A percentile compares a stretch with the other conserved stretches of the same genome.
Conservation (phyloP, 2,113 vertebrate species). For the Fukomys damarensis region DNA sequence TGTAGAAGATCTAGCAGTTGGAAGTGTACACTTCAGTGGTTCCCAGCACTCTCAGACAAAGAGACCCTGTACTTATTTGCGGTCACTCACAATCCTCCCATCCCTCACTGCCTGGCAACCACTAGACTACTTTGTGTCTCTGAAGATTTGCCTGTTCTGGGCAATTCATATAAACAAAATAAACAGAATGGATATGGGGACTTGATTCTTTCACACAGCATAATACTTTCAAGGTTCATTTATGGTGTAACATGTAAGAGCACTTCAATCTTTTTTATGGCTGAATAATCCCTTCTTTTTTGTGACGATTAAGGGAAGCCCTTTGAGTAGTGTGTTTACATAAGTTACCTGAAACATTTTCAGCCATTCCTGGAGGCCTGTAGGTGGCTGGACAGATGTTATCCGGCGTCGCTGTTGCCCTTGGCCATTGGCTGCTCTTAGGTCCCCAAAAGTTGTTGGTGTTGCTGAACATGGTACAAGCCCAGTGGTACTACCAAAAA, state of each 20-base stretch:
- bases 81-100: not conserved
- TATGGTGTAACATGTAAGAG: not conserved
- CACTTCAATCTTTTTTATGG: not conserved
- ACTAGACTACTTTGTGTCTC: not conserved
- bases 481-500: constrained; percentile 92
- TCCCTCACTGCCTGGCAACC: not conserved
- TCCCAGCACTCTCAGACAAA: not conserved
- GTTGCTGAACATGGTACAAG: constrained; percentile 97
- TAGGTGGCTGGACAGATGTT: constrained; percentile 96
- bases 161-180: not conserved
- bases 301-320: constrained; percentile 20
- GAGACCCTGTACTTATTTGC: not conserved
- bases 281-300: not conserved
- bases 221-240: constrained; percentile 11
- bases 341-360: constrained; percentile 97
- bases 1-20: not conserved
- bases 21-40: not conserved
- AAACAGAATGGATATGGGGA: not conserved
- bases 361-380: constrained; percentile 99
- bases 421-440: constrained; percentile 97
- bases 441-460: constrained; percentile 98
- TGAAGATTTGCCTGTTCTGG: constrained; percentile 17
- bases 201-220: constrained; percentile 26
- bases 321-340: constrained; percentile 38
- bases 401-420: constrained; percentile 97